phyloP scores from a whole-genome alignment of 1,140 invertebrate species.

The Meloidogyne floridensis region DNA sequence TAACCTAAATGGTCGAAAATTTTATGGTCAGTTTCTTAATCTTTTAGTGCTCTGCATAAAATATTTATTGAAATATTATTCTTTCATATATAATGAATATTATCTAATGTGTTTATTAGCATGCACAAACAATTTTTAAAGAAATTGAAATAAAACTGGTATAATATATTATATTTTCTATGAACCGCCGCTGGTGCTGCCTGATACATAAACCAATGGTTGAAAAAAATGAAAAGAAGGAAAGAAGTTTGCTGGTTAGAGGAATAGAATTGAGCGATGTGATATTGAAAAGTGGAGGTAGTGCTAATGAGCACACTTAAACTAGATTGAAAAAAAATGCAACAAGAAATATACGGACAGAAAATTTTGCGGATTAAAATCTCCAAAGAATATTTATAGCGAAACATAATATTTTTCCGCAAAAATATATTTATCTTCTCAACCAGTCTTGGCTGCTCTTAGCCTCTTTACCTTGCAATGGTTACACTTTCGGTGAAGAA shows the following conservation, averaged over 20 bases:
- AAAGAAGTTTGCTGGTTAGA: not conserved
- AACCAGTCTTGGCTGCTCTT: not conserved
- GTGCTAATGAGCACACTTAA: conserved; percentile 11
- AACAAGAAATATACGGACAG: not conserved
- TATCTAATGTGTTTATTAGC: no score
- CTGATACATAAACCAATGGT: conserved; percentile 11
- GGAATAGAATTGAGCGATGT: not conserved
- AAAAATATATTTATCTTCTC: not conserved
- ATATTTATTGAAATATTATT: no score
- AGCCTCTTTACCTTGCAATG: not conserved
- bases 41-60: no score
- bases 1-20: no score
- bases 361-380: not conserved
- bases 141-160: not conserved
- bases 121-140: not conserved
- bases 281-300: not conserved
- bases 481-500: not conserved
- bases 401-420: not conserved
- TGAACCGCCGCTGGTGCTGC: not conserved
- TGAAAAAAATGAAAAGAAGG: not conserved
- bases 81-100: no score
- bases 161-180: not conserved
- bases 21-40: no score
- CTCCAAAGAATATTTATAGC: not conserved
- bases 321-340: not conserved